Base-by-base conservation (phyloP, 2,888 invertebrate genomes). In the Ernsta delagoae region DNA sequence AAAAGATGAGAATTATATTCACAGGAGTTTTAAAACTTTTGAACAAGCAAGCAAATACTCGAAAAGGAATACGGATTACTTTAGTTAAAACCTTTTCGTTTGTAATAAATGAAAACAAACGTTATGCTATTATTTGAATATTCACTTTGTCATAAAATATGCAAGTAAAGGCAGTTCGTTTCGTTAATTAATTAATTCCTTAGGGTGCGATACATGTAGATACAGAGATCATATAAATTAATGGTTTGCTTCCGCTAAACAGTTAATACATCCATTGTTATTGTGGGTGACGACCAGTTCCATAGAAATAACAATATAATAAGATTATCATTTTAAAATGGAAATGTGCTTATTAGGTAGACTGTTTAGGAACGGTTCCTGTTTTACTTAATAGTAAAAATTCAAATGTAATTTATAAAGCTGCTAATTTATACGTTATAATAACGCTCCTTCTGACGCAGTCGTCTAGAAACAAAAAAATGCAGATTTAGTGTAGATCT, bases 261-360 rank as follows among this genome's bases (percentile, higher is more conserved):
- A 56, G 53, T 60, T 9, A 7, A 7, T 43, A 31, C 61, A 5
- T 5, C 45, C 48, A 68, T 68, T 62, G 43, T 61, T 53, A 43
- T 12, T 41, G 12, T 16, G 45, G n/a, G 59, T 43, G 11, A 54
- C 54, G 53, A 60, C 31, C 9, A 31, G 64, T 60, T 66, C 41
- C 48, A 59, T 66, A 53, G 9, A 66, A 59, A 66, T 60, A 53
- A 66, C 45, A 66, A 59, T 66, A 65, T 65, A 65, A 65, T 65
- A 50, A 65, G 39, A 59, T 53, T 43, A 43, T 43, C 9, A 43
- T 43, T 50, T 41, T 50, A 53, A 41, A 59, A 59, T n/a, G 64
- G 43, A 57, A 64, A 64, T 56, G 41, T 31, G 31, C 2, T 31
- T 31, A 31, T 31, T 31, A 31, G 31, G 31, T 31, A 31, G 31